Percentiles rank a stretch among this genome's conserved stretches.
phyloP scores from a whole-genome alignment of 2,113 vertebrate species.

The Manacus vitellinus region DNA sequence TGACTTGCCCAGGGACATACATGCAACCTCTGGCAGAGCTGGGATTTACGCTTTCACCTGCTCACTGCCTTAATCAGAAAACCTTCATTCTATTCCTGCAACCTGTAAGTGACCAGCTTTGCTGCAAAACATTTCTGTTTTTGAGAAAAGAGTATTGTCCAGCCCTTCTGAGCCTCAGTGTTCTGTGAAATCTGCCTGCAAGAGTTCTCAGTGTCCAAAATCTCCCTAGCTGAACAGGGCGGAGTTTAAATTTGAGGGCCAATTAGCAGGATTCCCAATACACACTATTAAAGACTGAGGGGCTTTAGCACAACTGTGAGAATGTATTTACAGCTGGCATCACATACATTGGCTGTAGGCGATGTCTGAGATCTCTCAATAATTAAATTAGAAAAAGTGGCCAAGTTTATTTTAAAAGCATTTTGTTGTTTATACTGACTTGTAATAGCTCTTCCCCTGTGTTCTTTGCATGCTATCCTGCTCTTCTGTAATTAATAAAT shows the following conservation, averaged over 20 bases:
- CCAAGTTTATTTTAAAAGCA: neutral
- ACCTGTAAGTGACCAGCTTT: neutral
- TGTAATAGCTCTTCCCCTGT: neutral
- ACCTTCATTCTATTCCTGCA: neutral
- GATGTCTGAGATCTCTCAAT: neutral
- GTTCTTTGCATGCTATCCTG: neutral
- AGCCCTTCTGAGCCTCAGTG: neutral
- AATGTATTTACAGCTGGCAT: neutral
- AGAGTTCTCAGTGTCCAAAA: neutral
- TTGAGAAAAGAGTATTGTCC: neutral
- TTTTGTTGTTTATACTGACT: neutral
- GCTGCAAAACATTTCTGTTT: neutral
- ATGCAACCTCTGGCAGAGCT: neutral
- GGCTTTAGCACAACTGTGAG: neutral
- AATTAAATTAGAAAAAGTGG: neutral
- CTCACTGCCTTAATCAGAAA: neutral
- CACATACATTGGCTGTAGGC: neutral
- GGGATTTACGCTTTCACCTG: neutral
- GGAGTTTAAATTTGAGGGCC: neutral
- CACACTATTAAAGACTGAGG: neutral
- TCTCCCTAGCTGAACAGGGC: neutral
- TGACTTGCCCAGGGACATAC: conserved; percentile 32
- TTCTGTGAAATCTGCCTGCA: neutral
- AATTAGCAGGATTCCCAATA: neutral
- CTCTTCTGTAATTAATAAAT: neutral